Percentiles rank a stretch among this genome's conserved stretches.
Evolutionary conservation across 2,113 vertebrate species (phyloP).

Genomic region (Sclerurus mexicanus): DNA sequence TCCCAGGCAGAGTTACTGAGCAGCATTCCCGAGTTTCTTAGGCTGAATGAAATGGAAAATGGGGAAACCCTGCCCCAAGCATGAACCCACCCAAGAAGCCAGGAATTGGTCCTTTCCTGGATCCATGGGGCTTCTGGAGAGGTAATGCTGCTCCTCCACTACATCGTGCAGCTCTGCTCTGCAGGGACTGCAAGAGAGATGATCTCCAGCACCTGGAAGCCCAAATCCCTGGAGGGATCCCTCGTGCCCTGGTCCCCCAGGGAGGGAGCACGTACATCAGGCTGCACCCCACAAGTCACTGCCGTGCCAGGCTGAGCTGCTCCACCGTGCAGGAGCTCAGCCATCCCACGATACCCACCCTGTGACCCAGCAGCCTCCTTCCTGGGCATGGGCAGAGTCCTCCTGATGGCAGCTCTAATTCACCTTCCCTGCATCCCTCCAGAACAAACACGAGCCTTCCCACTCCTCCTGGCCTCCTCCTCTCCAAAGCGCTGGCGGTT

Average conservation of each 20-base stretch:
- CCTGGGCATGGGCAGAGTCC: not conserved
- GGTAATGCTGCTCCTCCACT: not conserved
- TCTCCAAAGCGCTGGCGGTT: not conserved
- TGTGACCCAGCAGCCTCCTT: not conserved
- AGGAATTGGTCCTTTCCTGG: not conserved
- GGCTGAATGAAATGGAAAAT: not conserved
- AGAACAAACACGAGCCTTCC: not conserved
- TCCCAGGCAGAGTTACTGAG: not conserved
- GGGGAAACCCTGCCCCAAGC: not conserved
- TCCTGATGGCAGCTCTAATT: not conserved
- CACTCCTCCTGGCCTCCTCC: not conserved
- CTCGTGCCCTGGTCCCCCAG: not conserved
- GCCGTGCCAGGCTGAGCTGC: not conserved
- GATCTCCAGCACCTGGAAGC: not conserved
- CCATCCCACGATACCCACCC: not conserved
- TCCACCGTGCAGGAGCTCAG: accelerated
- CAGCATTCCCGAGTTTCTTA: not conserved
- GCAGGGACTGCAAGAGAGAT: not conserved
- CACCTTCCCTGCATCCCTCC: not conserved
- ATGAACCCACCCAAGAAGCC: not conserved
- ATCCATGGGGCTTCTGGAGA: not conserved
- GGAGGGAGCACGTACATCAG: not conserved
- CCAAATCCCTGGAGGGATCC: not conserved
- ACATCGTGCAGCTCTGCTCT: not conserved
- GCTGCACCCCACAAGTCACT: not conserved